A percentile compares a stretch with the other conserved stretches of the same genome.
phyloP scores from a whole-genome alignment of 2,888 invertebrate species.

The Ischnura elegans region DNA sequence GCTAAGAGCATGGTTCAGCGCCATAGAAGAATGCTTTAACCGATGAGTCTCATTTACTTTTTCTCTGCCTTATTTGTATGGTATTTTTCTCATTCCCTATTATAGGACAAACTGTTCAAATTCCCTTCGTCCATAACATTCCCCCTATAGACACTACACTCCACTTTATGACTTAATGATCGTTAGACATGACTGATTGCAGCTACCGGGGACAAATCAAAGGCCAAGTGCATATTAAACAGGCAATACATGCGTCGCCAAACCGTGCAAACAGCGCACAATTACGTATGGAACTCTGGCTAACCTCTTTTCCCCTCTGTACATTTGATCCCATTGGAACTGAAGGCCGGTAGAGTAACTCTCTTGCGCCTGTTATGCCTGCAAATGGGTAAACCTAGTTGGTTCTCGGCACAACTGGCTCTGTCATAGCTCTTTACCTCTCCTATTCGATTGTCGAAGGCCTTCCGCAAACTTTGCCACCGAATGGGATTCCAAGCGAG shows the following conservation, averaged over 20 bases:
- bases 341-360: background rate
- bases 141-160: background rate
- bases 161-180: background rate
- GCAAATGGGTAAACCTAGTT: conserved; percentile 31
- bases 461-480: background rate
- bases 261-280: background rate
- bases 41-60: too few relatives aligned
- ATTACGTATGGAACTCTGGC: background rate
- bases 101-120: background rate
- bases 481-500: conserved; percentile 3
- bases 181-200: background rate
- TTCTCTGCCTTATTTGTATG: too few relatives aligned
- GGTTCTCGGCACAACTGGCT: background rate
- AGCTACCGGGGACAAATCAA: background rate
- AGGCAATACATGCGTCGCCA: background rate
- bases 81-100: background rate
- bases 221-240: background rate
- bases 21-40: too few relatives aligned
- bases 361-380: conserved; percentile 8
- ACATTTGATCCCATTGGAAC: background rate
- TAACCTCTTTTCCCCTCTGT: background rate
- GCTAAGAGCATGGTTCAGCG: too few relatives aligned
- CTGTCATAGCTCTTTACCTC: background rate
- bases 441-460: background rate
- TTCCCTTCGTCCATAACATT: background rate